Evolutionary conservation across 2,113 vertebrate species (phyloP), one percentile per base, ranked within the genome.

Genomic region (Channa argus): DNA sequence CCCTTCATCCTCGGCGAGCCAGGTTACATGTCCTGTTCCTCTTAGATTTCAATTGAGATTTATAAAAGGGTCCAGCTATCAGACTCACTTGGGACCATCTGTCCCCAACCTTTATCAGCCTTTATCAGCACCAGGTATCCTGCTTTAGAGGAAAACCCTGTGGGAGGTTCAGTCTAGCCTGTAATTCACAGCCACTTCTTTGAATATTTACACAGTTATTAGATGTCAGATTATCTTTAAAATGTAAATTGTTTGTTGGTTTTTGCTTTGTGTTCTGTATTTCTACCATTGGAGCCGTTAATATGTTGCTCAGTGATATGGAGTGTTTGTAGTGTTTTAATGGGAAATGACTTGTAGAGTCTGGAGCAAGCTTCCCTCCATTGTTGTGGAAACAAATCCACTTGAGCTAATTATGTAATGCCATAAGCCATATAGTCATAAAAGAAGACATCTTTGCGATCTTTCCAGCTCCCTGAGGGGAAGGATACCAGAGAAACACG

Each of bases 371-470:
- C 53, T 63, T 79, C 63, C 66, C 39, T 50, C 43, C 64, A 72
- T 73, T 51, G 59, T 77, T 62, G 13, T 80, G 73, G 71, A 72
- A 84, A 87, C 80, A 86, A 83, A 82, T 71, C 77, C 50, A 61
- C 72, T 84, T 69, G 51, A 88, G 75, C 79, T 81, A 83, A 15
- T 85, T 78, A 86, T 78, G 79, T 78, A 77, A 91, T 74, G 61
- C 51, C 53, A 71, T 81, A 79, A 85, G 55, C 70, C 63, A 71
- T 56, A 53, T 51, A 80, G 76, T 86, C 76, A 39, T 41, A 56
- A 76, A 74, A 63, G 76, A 49, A 59, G 47, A 68, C 73, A 58
- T 56, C n/a, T 80, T 62, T 71, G 60, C 53, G 87, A 38, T 72
- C 53, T 68, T 88, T 79, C 83, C 74, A 63, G 50, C 44, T 63